Conservation (phyloP, 2,797 vertebrate genomes). For the Anableps anableps region DNA sequence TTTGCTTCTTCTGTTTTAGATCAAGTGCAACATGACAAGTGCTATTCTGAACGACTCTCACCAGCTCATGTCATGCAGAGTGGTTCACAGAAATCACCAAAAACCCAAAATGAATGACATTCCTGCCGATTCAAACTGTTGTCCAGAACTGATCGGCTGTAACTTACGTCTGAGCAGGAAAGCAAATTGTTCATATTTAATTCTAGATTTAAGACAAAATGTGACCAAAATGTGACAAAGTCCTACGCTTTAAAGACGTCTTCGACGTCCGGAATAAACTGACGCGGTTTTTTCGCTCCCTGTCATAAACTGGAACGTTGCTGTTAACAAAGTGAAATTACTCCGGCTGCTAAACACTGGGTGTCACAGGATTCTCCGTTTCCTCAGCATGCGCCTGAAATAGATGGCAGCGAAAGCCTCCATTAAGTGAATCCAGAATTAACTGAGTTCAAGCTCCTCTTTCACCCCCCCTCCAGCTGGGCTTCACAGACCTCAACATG, state of each 20-base stretch:
- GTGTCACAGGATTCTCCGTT: conserved; percentile 19
- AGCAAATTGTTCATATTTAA: background rate
- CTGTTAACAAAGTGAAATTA: background rate
- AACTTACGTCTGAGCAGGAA: background rate
- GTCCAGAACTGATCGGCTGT: too few species aligned
- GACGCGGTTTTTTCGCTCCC: conserved; percentile 16
- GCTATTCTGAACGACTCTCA: background rate
- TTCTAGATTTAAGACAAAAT: background rate
- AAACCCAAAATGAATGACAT: too few species aligned
- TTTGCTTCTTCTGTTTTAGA: background rate
- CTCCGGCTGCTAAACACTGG: conserved; percentile 30
- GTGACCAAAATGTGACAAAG: background rate
- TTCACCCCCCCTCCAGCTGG: conserved; percentile 84
- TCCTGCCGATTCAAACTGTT: too few species aligned
- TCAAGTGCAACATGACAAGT: background rate
- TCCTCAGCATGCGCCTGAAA: conserved; percentile 14
- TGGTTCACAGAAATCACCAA: too few species aligned
- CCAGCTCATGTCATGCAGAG: background rate
- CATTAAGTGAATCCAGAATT: conserved; percentile 19
- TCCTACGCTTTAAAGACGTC: background rate
- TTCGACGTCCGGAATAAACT: background rate
- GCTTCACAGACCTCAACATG: conserved; percentile 97
- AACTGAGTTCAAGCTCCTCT: conserved; percentile 1
- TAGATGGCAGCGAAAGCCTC: conserved; percentile 5
- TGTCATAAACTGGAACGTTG: conserved; percentile 11